Base-by-base conservation (phyloP, 2,113 vertebrate species). In the Phyllopteryx taeniolatus region DNA sequence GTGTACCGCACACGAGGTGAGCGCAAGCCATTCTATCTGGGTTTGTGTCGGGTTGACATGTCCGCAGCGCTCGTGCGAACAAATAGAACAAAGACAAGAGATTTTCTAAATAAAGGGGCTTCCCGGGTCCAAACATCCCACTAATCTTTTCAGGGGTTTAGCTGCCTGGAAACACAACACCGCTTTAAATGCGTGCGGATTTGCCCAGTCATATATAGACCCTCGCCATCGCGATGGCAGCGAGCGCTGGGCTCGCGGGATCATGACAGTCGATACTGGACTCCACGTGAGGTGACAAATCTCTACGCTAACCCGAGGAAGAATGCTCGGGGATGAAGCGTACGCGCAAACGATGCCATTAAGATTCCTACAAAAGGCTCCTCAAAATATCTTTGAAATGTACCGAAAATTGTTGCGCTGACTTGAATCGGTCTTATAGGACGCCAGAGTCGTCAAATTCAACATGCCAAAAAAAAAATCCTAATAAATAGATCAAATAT, bases 181-280 rank as follows among this genome's bases (percentile, higher is more conserved):
- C 84, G 8, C 63, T 69, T 79, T 85, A 80, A 87, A 86, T 82
- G 82, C 86, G 77, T 60, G 65, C 76, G 80, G 88, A 86, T 88
- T 88, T 88, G 68, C 67, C 51, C 67, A 67, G 75, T 83, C 81
- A 54, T 74, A 88, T 88, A 87, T 86, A 90, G 85, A 88, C 51
- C 43, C 42, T 64, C 73, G 79, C 76, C 78, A 76, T 33, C 74
- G 66, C 62, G 9, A 61, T 43, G 70, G 71, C 71, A 76, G 62
- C 14, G 19, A 57, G 57, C 10, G 5, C 49, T 27, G 74, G 71
- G n/a, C 44, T 64, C 70, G 78, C 67, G 76, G 75, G 73, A 59
- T 70, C 82, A 82, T 75, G 71, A 78, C 83, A 74, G 60, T 71
- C 0, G 0, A 70, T 60, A 27, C 59, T n/a, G 56, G 56, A 73